These are phyloP conservation scores for Thryonomys swinderianus DNA, from an alignment of 2,113 vertebrate species.

Conservation along the genomic window DNA sequence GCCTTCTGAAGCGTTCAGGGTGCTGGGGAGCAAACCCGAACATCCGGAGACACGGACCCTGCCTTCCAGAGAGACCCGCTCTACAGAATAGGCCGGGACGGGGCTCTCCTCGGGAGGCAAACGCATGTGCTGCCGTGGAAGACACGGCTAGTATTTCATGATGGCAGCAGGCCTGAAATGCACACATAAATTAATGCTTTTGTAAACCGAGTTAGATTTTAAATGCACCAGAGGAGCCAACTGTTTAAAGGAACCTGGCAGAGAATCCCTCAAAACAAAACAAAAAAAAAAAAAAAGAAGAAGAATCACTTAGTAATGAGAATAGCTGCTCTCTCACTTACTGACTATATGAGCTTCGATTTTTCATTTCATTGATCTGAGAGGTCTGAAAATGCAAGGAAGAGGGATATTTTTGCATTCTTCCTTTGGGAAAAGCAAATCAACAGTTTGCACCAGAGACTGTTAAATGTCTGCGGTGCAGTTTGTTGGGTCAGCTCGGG, in stretches of 20 bases:
- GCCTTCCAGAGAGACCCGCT: conserved; percentile 32
- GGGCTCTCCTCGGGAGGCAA: neutral
- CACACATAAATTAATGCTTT: conserved; percentile 14
- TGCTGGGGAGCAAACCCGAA: conserved; percentile 47
- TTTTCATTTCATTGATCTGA: conserved; percentile 13
- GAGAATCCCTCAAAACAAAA: neutral
- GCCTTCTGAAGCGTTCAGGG: neutral
- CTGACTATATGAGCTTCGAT: neutral
- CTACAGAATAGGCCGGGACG: conserved; percentile 22
- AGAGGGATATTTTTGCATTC: neutral
- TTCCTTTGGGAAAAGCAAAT: neutral
- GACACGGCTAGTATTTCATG: neutral
- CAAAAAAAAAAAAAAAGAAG: too few species aligned
- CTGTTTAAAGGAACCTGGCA: conserved; percentile 45
- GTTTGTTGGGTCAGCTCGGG: neutral
- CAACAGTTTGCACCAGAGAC: neutral
- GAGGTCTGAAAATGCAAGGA: neutral
- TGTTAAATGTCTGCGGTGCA: neutral
- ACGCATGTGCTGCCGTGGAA: neutral
- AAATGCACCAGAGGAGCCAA: conserved; percentile 47
- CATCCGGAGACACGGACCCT: neutral
- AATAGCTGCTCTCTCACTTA: neutral
- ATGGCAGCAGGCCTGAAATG: conserved; percentile 32
- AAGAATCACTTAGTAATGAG: conserved; percentile 38
- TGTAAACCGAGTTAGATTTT: conserved; percentile 47